Evolutionary conservation across 1,140 invertebrate genomes (phyloP).

Genomic region (Bombus ignitus): DNA sequence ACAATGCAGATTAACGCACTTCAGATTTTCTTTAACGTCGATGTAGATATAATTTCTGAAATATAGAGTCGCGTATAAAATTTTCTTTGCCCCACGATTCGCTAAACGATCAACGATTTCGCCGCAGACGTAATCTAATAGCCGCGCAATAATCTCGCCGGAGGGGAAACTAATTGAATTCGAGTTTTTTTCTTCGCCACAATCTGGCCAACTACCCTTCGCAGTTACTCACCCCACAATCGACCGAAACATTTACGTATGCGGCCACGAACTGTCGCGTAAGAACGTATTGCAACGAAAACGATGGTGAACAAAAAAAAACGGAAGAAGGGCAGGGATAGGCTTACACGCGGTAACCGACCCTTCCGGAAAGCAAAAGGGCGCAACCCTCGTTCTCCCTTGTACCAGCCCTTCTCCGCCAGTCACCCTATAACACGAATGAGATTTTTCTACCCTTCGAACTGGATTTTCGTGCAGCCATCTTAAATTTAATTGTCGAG

Average conservation of each 20-base stretch:
- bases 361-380: slow-evolving; percentile 71
- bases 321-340: slow-evolving; percentile 66
- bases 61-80: background rate
- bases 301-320: slow-evolving; percentile 43
- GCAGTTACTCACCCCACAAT: slow-evolving; percentile 56
- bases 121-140: background rate
- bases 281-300: slow-evolving; percentile 63
- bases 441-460: slow-evolving; percentile 53
- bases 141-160: background rate
- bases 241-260: slow-evolving; percentile 58
- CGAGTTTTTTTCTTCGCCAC: slow-evolving; percentile 28
- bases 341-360: slow-evolving; percentile 71
- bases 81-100: background rate
- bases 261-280: slow-evolving; percentile 63
- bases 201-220: slow-evolving; percentile 35
- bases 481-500: slow-evolving; percentile 80
- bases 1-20: background rate
- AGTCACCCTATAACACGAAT: slow-evolving; percentile 74
- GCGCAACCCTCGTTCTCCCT: slow-evolving; percentile 67
- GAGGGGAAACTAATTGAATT: slow-evolving; percentile 58
- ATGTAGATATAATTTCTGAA: background rate
- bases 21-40: background rate
- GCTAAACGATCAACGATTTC: background rate
- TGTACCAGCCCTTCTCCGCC: slow-evolving; percentile 48
- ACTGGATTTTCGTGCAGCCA: slow-evolving; percentile 74